Base-by-base conservation (phyloP, 2,113 vertebrate species). In the Ornithorhynchus anatinus region DNA sequence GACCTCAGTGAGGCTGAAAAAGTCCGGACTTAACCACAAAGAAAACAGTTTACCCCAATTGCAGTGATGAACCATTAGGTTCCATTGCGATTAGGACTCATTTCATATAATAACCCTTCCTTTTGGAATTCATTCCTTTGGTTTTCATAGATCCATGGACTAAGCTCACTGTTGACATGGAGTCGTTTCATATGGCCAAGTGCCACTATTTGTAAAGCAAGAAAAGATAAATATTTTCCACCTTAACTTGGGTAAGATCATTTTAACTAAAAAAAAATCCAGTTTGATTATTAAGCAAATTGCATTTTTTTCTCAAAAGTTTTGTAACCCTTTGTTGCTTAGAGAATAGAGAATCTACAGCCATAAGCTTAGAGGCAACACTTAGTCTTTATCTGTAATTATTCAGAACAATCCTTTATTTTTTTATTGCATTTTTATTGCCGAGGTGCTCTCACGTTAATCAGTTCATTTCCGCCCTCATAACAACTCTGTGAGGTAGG, bases 231-330 rank as follows among this genome's bases (percentile, higher is more conserved):
- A 70, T 72, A 71, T 67, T 69, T 77, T 72, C 75, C 56, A 54
- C 79, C 77, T 77, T 13, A 17, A 42, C 45, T 60, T 38, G 37
- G 42, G 27, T 33, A 61, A 53, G 57, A 43, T 57, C 39, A 20
- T 57, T 48, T 40, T 63, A 39, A 60, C 33, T 68, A 65, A 69
- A 61, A 66, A 66, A 36, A 31, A 20, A 36, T 33, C 59, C 39
- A 3, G 32, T n/a, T 63, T 73, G 58, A 57, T 61, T 86, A 78
- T 67, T 71, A 71, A 84, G 85, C 75, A 43, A 37, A 63, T 76
- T 50, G 10, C 1, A 25, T 72, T 80, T 59, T 60, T 44, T 43
- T 82, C 68, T 60, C 69, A 62, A 60, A 16, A 58, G 23, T 50
- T 31, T 19, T 74, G 20, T 25, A 37, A 17, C 57, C 8, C 27